Evolutionary conservation across 1,140 invertebrate genomes (phyloP), one percentile per base, ranked within the genome.

Genomic region (Anoplolepis gracilipes): DNA sequence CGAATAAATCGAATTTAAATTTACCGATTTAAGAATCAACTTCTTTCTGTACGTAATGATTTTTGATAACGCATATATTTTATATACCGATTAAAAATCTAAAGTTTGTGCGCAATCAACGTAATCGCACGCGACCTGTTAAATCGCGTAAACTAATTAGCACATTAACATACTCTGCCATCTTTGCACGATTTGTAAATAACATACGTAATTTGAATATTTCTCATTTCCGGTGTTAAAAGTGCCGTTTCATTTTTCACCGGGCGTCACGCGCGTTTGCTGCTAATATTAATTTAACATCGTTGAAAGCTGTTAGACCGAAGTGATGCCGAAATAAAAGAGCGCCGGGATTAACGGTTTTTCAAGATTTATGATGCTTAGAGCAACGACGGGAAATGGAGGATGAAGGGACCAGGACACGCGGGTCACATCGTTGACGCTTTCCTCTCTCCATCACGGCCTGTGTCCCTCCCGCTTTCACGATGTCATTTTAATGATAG

Each of bases 401-500:
- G 53, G 81, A 42, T 25, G 30, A 42, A 28, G 30, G 46, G 46
- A 49, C 46, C n/a, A 33, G 39, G 62, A 16, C 46, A 19, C 16
- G 25, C 73, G 55, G 59, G 49, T 84, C 78, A 61, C 78, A 82
- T 59, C 88, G 90, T 73, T 67, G 91, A 90, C 89, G 84, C 84
- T 42, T 86, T 62, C 53, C 55, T 55, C 53, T 78, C 36, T 73
- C 75, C 55, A 78, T 72, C 72, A 61, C 84, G 19, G 13, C 30
- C 42, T 53, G 28, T 39, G 36, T 61, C 55, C 86, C 76, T 39
- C 78, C 70, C 77, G 78, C 76, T 85, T 85, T 84, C 87, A 57
- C 84, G 84, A 89, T 89, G 90, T 90, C 90, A 91, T 91, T 91
- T 91, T 91, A 91, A 91, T 91, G 90, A 91, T 88, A 90, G 84